Evolutionary conservation across 1,140 invertebrate species (phyloP).

Genomic region (Trissolcus basalis): DNA sequence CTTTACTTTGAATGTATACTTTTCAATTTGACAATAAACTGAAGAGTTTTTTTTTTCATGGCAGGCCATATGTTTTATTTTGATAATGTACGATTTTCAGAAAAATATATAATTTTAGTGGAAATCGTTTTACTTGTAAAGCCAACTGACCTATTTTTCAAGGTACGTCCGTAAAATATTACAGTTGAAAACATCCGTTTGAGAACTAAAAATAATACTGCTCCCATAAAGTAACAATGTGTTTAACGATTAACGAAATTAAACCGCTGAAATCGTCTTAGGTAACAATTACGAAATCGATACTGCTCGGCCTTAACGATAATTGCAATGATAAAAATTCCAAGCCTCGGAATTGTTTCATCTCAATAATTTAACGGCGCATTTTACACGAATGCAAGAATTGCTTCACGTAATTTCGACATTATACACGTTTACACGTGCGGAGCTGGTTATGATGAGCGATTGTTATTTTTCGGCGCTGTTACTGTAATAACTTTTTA

Average conservation of each 20-base stretch:
- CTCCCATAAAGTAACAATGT: too few relatives aligned
- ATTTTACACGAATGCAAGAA: conserved; percentile 51
- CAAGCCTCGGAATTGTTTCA: conserved; percentile 38
- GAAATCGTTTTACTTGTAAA: too few relatives aligned
- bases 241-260: conserved; percentile 40
- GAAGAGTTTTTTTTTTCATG: too few relatives aligned
- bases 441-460: conserved; percentile 51
- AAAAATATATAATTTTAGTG: too few relatives aligned
- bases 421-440: conserved; percentile 27
- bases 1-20: too few relatives aligned
- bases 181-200: too few relatives aligned
- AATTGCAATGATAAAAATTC: conserved; percentile 41
- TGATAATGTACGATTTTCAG: too few relatives aligned
- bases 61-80: too few relatives aligned
- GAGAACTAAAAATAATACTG: too few relatives aligned
- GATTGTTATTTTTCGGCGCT: conserved; percentile 40
- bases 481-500: conserved; percentile 55
- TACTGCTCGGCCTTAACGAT: conserved; percentile 11
- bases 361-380: conserved; percentile 49
- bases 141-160: too few relatives aligned
- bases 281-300: conserved; percentile 45
- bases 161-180: too few relatives aligned
- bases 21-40: too few relatives aligned
- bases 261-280: conserved; percentile 28
- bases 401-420: conserved; percentile 45